Conservation (phyloP, 2,797 vertebrate genomes). For the Bryconaethiops microstoma region DNA sequence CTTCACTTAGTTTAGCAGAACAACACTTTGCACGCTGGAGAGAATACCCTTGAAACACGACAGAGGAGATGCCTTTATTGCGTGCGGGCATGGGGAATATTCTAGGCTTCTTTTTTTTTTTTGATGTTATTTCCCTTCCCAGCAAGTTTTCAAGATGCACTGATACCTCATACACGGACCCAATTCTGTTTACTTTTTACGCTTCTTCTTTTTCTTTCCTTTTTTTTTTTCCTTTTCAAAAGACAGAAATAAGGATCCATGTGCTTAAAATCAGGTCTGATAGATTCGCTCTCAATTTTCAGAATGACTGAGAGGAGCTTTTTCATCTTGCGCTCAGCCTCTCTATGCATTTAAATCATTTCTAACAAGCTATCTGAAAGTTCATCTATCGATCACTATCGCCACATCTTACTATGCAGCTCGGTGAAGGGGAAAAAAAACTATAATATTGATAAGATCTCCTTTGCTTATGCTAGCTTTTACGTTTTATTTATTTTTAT, state of each 20-base stretch:
- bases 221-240: conserved; percentile 11
- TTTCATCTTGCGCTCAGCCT: conserved; percentile 50
- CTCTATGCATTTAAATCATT: conserved; percentile 56
- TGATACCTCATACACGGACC: conserved; percentile 38
- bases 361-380: conserved; percentile 60
- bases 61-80: conserved; percentile 55
- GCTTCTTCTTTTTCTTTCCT: conserved; percentile 27
- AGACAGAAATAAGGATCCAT: conserved; percentile 47
- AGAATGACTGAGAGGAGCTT: conserved; percentile 41
- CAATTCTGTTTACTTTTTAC: conserved; percentile 44
- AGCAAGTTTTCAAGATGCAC: conserved; percentile 50
- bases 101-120: conserved; percentile 51
- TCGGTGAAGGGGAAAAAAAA: conserved; percentile 57
- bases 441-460: conserved; percentile 64
- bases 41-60: conserved; percentile 61
- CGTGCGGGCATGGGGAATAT: conserved; percentile 42
- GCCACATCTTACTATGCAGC: conserved; percentile 66
- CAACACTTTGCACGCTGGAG: conserved; percentile 56
- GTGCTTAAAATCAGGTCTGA: conserved; percentile 47
- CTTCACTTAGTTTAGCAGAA: conserved; percentile 62
- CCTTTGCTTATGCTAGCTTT: conserved; percentile 61
- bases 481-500: conserved; percentile 34
- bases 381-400: conserved; percentile 60
- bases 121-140: conserved; percentile 51
- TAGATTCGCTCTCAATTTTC: conserved; percentile 46